Conservation (phyloP, 2,888 invertebrate genomes). For the Rhingia campestris region DNA sequence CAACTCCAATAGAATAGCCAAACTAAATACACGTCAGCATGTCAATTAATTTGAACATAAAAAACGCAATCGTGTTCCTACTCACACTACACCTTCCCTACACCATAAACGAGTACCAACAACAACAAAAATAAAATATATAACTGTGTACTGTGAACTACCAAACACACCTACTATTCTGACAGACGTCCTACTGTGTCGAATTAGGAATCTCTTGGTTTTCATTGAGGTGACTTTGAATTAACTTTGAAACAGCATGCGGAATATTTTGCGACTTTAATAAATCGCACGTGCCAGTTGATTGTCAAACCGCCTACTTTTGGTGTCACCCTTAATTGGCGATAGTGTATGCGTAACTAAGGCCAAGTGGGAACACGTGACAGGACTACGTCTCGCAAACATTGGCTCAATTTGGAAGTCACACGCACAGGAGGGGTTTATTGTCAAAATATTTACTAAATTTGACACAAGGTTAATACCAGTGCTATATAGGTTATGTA, state of each 20-base stretch:
- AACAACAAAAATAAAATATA: slow-evolving; percentile 1
- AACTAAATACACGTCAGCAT: slow-evolving; percentile 28
- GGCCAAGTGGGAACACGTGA: slow-evolving; percentile 59
- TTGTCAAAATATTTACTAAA: slow-evolving; percentile 65
- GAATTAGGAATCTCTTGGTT: slow-evolving; percentile 73
- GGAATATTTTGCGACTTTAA: slow-evolving; percentile 52
- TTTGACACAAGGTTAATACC: slow-evolving; percentile 28
- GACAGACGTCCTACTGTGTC: slow-evolving; percentile 44
- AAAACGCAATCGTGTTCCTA: slow-evolving; percentile 44
- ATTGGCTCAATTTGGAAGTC: slow-evolving; percentile 37
- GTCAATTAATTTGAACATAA: slow-evolving; percentile 45
- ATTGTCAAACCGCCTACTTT: slow-evolving; percentile 56
- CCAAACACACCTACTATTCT: slow-evolving; percentile 15
- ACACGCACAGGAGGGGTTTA: slow-evolving; percentile 32
- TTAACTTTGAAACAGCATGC: slow-evolving; percentile 44
- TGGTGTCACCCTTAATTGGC: slow-evolving; percentile 48
- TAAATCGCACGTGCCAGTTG: slow-evolving; percentile 53
- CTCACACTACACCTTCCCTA: not conserved
- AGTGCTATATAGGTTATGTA: slow-evolving; percentile 12
- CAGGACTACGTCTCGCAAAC: slow-evolving; percentile 12
- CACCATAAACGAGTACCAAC: slow-evolving; percentile 7
- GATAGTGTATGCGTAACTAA: slow-evolving; percentile 25
- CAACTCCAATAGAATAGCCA: slow-evolving; percentile 41
- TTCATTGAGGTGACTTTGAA: slow-evolving; percentile 51
- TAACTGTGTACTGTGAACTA: not conserved